Base-by-base conservation (phyloP, 2,888 invertebrate genomes). In the Apamea sordens region DNA sequence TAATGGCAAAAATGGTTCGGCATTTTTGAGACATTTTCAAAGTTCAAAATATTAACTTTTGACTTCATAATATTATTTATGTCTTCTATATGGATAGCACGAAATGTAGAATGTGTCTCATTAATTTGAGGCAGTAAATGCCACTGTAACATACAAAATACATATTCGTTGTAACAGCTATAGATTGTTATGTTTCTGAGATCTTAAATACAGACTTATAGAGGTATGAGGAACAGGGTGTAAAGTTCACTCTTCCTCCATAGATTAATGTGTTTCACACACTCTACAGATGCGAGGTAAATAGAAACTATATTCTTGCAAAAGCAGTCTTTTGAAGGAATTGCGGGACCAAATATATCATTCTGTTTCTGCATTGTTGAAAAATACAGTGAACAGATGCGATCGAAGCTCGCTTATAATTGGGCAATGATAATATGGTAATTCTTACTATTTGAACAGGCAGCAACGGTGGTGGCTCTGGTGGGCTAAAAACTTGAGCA, bases 91-190 rank as follows among this genome's bases (percentile, higher is more conserved):
- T 50, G 64, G 24, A 36, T 1, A 73, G 50, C 47, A 64, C 50
- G 36, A 50, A 50, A 73, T 73, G 72, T 28, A 61, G 59, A 41
- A 72, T 61, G 59, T 61, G n/a, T 72, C 44, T 13, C 59, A 72
- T 61, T 72, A 6, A 72, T 72, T 61, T 61, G 44, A 44, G 71
- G 71, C 13, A 72, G 28, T 72, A 72, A 44, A 61, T 72, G 71
- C 59, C 71, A 61, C 28, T 72, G n/a, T n/a, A n/a, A n/a, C n/a
- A n/a, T n/a, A n/a, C n/a, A n/a, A n/a, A n/a, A n/a, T n/a, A n/a
- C n/a, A n/a, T n/a, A n/a, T n/a, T n/a, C n/a, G n/a, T n/a, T n/a
- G n/a, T n/a, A n/a, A n/a, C n/a, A n/a, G n/a, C n/a, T n/a, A n/a
- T n/a, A n/a, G n/a, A n/a, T n/a, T n/a, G n/a, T n/a, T n/a, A n/a